phyloP scores from a whole-genome alignment of 2,113 vertebrate genomes.

The Himantopus leucocephalus region DNA sequence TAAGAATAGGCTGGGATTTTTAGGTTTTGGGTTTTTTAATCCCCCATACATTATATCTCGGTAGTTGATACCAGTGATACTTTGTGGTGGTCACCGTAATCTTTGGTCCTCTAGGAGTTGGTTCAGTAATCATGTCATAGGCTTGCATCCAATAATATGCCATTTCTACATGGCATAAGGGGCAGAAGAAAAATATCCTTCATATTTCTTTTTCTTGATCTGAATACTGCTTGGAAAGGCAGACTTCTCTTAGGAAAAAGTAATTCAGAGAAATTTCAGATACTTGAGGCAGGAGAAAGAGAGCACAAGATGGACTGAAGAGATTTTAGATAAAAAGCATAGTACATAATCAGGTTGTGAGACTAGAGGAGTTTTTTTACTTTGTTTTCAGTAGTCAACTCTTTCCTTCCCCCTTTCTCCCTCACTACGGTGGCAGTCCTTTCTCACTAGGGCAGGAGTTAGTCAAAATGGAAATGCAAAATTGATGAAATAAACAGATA shows the following conservation, averaged over 20 bases:
- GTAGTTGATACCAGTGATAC: neutral
- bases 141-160: neutral
- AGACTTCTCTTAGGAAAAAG: neutral
- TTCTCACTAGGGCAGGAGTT: neutral
- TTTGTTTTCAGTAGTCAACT: neutral
- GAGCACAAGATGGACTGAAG: neutral
- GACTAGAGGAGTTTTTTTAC: neutral
- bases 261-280: neutral
- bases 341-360: neutral
- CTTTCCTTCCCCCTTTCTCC: neutral
- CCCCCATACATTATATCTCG: rapidly evolving
- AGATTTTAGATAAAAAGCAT: neutral
- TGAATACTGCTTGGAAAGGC: neutral
- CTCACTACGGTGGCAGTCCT: neutral
- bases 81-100: neutral
- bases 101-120: neutral
- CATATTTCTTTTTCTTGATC: neutral
- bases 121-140: neutral
- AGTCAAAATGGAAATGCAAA: neutral
- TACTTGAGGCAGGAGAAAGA: neutral
- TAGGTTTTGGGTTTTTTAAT: neutral
- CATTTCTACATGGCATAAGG: neutral
- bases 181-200: neutral
- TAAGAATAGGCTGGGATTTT: neutral
- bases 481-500: neutral